Percentiles rank a stretch among this genome's conserved stretches.
phyloP scores from a whole-genome alignment of 2,888 invertebrate species.

The Eledona agricola region DNA sequence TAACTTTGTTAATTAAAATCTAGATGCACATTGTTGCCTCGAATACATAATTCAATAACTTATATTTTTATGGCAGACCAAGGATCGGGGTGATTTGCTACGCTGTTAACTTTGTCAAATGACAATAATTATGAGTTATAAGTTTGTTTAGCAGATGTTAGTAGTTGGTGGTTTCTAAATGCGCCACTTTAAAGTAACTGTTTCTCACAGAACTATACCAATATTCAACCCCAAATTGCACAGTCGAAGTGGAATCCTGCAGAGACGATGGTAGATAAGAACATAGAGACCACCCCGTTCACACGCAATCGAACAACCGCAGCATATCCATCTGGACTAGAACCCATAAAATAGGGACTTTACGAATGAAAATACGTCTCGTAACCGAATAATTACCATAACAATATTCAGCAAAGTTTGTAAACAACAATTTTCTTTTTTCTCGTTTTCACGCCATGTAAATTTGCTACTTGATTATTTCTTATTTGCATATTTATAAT shows the following conservation, averaged over 20 bases:
- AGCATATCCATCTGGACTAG: constrained; percentile 29
- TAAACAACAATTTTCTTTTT: constrained; percentile 10
- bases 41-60: too few relatives aligned
- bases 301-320: constrained; percentile 47
- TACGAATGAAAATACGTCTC: constrained; percentile 13
- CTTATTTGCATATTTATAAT: neutral
- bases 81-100: too few relatives aligned
- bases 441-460: too few relatives aligned
- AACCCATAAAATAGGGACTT: constrained; percentile 12
- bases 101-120: too few relatives aligned
- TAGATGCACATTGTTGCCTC: too few relatives aligned
- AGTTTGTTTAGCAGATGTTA: too few relatives aligned
- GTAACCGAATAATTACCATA: neutral
- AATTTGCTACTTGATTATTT: constrained; percentile 8
- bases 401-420: too few relatives aligned
- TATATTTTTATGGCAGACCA: too few relatives aligned
- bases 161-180: too few relatives aligned
- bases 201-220: constrained; percentile 47
- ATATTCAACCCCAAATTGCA: constrained; percentile 47
- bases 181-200: constrained; percentile 41
- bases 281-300: constrained; percentile 53
- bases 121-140: too few relatives aligned
- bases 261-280: constrained; percentile 50
- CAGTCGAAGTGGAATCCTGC: constrained; percentile 51
- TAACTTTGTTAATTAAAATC: too few relatives aligned